These are phyloP conservation scores for Malurus elegans DNA, from an alignment of 2,113 vertebrate genomes.

Conservation along the genomic window DNA sequence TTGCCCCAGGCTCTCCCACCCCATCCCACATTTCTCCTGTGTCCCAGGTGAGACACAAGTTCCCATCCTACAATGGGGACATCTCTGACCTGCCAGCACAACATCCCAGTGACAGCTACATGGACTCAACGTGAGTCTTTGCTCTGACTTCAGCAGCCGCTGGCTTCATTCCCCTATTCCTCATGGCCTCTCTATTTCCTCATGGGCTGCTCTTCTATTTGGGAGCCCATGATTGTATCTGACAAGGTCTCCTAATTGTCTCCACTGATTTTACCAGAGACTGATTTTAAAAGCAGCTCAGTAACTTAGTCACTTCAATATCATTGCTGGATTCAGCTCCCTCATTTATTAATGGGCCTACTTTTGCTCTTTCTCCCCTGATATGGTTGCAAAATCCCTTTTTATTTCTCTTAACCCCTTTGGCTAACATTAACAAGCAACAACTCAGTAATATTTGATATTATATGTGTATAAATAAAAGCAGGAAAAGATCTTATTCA, in stretches of 20 bases:
- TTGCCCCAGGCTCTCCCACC: background rate
- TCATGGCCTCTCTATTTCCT: background rate
- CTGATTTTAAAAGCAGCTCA: constrained; percentile 42
- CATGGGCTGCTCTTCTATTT: constrained; percentile 28
- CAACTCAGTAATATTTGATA: constrained; percentile 55
- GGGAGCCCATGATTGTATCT: constrained; percentile 8
- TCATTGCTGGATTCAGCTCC: background rate
- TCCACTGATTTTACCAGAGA: constrained; percentile 29
- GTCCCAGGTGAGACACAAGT: background rate
- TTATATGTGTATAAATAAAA: constrained; percentile 60
- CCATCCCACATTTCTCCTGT: background rate
- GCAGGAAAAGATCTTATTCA: constrained; percentile 48
- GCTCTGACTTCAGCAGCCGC: background rate
- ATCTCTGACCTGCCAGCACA: background rate
- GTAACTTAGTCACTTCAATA: constrained; percentile 9
- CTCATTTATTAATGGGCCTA: constrained; percentile 28
- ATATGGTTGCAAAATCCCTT: constrained; percentile 7
- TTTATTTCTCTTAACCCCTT: constrained; percentile 46
- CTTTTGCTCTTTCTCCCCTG: constrained; percentile 27
- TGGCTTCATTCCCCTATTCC: background rate
- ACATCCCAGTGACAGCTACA: background rate
- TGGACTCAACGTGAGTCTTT: background rate
- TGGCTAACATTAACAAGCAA: constrained; percentile 59
- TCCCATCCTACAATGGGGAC: rapidly evolving
- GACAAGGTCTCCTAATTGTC: constrained; percentile 32